These are phyloP conservation scores for Amblyjoppa fuscipennis DNA, from an alignment of 2,888 invertebrate species.

Conservation along the genomic window DNA sequence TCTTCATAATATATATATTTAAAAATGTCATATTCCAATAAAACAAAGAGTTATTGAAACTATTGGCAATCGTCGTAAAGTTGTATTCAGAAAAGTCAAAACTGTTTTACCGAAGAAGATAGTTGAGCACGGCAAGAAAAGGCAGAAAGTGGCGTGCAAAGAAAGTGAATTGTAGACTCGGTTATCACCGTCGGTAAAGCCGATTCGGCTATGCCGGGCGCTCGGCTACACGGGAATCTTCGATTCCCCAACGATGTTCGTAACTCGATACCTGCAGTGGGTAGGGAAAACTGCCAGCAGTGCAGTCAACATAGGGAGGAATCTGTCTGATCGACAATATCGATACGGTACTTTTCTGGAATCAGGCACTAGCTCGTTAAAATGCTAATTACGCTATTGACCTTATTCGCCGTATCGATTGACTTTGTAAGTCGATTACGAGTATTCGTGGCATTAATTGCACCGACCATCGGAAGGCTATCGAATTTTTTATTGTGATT, in stretches of 20 bases:
- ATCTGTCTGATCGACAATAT: neutral
- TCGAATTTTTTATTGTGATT: neutral
- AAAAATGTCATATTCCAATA: no score
- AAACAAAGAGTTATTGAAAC: neutral
- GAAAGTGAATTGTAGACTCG: neutral
- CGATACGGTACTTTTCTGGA: neutral
- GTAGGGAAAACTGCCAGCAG: neutral
- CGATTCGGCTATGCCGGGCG: neutral
- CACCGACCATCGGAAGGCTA: neutral
- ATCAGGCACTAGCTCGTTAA: neutral
- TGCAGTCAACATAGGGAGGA: conserved; percentile 11
- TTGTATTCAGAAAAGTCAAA: neutral
- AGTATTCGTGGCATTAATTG: conserved; percentile 5
- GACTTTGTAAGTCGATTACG: neutral
- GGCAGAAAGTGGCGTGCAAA: neutral
- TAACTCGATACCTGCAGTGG: neutral
- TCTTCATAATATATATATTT: neutral
- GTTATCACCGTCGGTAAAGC: conserved; percentile 19
- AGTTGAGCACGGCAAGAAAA: neutral
- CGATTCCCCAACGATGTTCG: neutral
- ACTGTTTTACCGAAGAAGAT: neutral
- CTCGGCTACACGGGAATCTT: neutral
- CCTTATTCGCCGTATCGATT: conserved; percentile 8
- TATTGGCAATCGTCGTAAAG: neutral
- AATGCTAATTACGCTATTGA: conserved; percentile 20